Evolutionary conservation across 2,113 vertebrate genomes (phyloP).

Genomic region (Paratilapia polleni): DNA sequence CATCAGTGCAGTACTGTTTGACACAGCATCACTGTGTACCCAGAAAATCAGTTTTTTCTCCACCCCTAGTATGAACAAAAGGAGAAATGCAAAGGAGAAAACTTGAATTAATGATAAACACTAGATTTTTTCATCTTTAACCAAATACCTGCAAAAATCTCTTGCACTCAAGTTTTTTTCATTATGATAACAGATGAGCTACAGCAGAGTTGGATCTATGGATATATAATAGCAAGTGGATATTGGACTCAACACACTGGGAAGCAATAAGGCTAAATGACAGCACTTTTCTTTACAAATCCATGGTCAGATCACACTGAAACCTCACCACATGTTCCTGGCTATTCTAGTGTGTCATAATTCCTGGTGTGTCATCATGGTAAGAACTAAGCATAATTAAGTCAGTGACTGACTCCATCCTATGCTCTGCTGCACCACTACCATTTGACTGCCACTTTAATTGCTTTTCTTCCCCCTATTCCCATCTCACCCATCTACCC

Average conservation of each 20-base stretch:
- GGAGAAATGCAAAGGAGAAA: background rate
- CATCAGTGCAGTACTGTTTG: too few relatives aligned
- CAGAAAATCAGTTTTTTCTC: too few relatives aligned
- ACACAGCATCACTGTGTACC: too few relatives aligned
- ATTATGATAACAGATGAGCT: background rate
- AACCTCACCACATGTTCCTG: conserved; percentile 34
- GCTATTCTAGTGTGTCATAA: background rate
- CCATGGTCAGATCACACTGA: conserved; percentile 11
- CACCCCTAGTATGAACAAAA: background rate
- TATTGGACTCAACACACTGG: background rate
- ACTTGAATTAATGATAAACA: background rate
- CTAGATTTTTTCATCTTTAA: background rate
- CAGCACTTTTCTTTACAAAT: background rate
- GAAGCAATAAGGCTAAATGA: background rate
- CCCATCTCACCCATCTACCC: conserved; percentile 49
- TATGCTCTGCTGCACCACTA: conserved; percentile 52
- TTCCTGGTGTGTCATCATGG: conserved; percentile 1
- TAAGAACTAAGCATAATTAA: conserved; percentile 66
- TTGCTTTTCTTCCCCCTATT: conserved; percentile 74
- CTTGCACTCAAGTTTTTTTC: too few relatives aligned
- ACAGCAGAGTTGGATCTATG: background rate
- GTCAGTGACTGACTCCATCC: conserved; percentile 55
- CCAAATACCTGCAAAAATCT: too few relatives aligned
- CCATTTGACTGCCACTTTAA: conserved; percentile 70
- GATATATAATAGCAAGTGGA: background rate